Evolutionary conservation across 1,140 invertebrate genomes (phyloP), one percentile per base, ranked within the genome.

Genomic region (Orchesella cincta): DNA sequence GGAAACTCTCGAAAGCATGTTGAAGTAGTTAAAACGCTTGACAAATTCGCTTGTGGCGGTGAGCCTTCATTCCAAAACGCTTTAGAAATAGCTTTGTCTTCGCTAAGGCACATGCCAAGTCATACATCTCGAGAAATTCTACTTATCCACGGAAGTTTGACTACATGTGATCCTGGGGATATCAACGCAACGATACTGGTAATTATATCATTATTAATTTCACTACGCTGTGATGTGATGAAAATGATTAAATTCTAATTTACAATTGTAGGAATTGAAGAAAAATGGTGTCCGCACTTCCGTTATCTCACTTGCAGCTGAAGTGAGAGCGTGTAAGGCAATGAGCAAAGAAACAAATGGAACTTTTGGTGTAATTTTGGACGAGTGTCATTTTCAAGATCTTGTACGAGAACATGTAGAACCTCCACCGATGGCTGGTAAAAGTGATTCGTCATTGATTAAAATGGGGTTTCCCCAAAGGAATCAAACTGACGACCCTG

Each of bases 31-130:
- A 78, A 46, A 39, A 29, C 73, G n/a, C 35, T 81, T 0, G 74
- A 75, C 18, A 81, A 84, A 29, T 72, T 72, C 31, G 31, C 83
- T 0, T 90, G 89, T 83, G 88, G 88, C 62, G 96, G 97, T 18
- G 96, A 99, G 85, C 94, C 96, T 1, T 98, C 96, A 0, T 85
- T 99, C 54, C 96, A 98, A 87, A 99, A 98, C 86, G 92, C 94
- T 1, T 86, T 99, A 52, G 95, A 98, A 84, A 85, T 97, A 73
- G 96, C 95, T 5, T 84, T 92, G 0, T 90, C 93, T 82, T 92
- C 93, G 3, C 87, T 99, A n/a, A 92, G 92, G 84, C 89, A 96
- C 73, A 89, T 99, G 83, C 97, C 97, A 1, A 89, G 91, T 0
- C 96, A 99, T 87, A 94, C 96, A 0, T 98, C 95, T 77, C 88